These are phyloP conservation scores for Lochmaea capreae DNA, from an alignment of 2,888 invertebrate species.

Conservation along the genomic window DNA sequence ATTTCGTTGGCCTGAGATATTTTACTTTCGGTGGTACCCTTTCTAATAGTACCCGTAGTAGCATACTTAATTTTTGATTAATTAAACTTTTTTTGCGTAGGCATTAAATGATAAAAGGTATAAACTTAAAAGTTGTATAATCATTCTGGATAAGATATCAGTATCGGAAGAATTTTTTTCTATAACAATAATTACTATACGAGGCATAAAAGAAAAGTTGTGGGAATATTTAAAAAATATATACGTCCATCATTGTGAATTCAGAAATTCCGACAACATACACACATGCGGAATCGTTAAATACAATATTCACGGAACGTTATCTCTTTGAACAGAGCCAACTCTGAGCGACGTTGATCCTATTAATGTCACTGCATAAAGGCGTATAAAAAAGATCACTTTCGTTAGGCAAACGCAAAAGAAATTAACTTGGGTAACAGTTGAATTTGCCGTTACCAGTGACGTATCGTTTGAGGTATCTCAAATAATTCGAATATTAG, in stretches of 20 bases:
- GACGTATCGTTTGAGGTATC: not conserved
- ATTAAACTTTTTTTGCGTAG: conserved; percentile 27
- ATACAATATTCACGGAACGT: conserved; percentile 6
- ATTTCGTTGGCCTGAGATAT: no score
- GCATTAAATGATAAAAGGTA: conserved; percentile 15
- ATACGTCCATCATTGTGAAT: not conserved
- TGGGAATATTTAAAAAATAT: not conserved
- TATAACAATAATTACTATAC: no score
- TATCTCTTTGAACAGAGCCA: conserved; percentile 28
- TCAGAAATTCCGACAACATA: not conserved
- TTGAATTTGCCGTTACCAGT: conserved; percentile 7
- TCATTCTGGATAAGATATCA: no score
- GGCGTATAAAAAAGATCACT: conserved; percentile 37
- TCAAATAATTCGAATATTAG: no score
- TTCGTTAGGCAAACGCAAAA: conserved; percentile 41
- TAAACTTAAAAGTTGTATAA: not conserved
- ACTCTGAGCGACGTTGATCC: conserved; percentile 37
- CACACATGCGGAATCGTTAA: not conserved
- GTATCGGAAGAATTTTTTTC: no score
- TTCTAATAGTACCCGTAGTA: not conserved
- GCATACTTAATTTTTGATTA: conserved; percentile 31
- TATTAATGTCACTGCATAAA: conserved; percentile 37
- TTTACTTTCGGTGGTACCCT: no score
- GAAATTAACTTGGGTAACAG: conserved; percentile 39
- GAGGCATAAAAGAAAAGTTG: not conserved